Evolutionary conservation across 2,113 vertebrate species (phyloP).

Genomic region (Scartelaos histophorus): DNA sequence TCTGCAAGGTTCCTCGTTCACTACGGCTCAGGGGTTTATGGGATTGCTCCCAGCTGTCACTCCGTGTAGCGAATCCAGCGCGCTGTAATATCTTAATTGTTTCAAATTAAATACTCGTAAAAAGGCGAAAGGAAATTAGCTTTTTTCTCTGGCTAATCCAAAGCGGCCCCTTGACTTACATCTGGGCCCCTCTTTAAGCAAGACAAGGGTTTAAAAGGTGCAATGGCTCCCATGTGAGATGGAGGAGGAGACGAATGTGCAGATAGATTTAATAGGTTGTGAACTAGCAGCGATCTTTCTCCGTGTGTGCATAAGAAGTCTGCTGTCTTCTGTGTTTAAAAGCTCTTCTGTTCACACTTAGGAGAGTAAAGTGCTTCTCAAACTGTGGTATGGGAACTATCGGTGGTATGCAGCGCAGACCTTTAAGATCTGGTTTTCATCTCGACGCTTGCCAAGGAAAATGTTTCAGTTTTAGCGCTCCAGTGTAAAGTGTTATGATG

Average conservation of each 20-base stretch:
- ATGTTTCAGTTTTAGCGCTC: background rate
- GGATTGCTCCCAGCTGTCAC: conserved; percentile 76
- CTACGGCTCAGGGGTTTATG: conserved; percentile 67
- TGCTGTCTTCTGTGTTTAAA: background rate
- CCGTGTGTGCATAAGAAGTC: conserved; percentile 17
- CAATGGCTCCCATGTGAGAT: conserved; percentile 60
- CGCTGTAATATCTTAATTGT: conserved; percentile 76
- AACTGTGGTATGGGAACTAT: conserved; percentile 4
- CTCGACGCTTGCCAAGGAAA: background rate
- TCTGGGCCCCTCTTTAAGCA: conserved; percentile 58
- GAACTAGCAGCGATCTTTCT: conserved; percentile 31
- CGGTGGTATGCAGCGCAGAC: background rate
- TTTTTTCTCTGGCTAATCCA: conserved; percentile 66
- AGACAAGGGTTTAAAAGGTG: conserved; percentile 56
- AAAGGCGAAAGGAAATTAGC: conserved; percentile 69
- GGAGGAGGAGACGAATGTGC: conserved; percentile 30
- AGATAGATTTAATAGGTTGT: conserved; percentile 58
- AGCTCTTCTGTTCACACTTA: background rate
- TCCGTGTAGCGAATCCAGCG: conserved; percentile 60
- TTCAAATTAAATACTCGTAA: conserved; percentile 78
- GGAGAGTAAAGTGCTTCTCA: background rate
- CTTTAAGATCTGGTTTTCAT: background rate
- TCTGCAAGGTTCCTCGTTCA: conserved; percentile 66
- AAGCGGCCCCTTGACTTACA: conserved; percentile 71
- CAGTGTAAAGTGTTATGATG: background rate